Evolutionary conservation across 2,113 vertebrate genomes (phyloP).

Genomic region (Platysteira castanea): DNA sequence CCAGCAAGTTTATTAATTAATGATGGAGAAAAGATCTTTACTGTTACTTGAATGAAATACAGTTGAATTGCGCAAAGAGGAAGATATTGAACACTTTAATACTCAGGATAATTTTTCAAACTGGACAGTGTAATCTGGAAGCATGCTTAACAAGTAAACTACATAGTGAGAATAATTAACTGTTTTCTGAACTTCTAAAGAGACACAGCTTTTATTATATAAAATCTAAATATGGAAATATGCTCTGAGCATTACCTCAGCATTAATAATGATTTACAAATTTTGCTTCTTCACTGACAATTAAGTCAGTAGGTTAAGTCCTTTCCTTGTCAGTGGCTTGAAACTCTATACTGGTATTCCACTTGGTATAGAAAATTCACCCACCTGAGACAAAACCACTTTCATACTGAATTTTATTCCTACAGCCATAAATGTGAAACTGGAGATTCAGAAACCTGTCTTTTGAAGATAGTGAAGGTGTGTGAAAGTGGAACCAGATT

Average conservation of each 20-base stretch:
- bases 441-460: background rate
- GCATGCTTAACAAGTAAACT: background rate
- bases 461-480: background rate
- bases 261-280: background rate
- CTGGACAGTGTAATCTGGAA: background rate
- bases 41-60: background rate
- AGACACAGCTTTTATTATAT: background rate
- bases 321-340: background rate
- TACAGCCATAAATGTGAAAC: background rate
- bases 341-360: background rate
- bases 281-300: background rate
- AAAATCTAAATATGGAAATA: background rate
- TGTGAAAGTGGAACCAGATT: background rate
- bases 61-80: background rate
- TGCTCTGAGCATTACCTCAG: background rate
- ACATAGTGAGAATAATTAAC: background rate
- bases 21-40: background rate
- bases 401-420: background rate
- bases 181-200: background rate
- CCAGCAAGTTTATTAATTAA: constrained; percentile 30
- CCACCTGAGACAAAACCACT: background rate
- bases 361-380: background rate
- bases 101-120: background rate
- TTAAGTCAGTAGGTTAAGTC: background rate
- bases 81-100: background rate